A percentile compares a stretch with the other conserved stretches of the same genome.
Conservation (phyloP, 1,140 invertebrate genomes). For the Platyscapa corneri region DNA sequence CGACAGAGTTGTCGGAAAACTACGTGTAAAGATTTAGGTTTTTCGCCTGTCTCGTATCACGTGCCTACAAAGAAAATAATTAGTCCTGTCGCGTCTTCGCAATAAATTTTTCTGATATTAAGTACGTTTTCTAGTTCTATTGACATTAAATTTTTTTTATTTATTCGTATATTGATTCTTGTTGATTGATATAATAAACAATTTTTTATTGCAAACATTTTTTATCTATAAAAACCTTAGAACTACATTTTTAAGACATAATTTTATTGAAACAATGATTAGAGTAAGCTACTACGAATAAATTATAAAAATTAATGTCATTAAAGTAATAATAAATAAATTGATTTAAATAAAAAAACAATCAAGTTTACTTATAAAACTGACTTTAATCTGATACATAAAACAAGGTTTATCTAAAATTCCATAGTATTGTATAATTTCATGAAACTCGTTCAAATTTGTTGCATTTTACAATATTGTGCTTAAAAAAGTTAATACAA, state of each 20-base stretch:
- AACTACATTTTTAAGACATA: background rate
- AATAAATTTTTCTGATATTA: background rate
- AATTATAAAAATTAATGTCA: slow-evolving; percentile 26
- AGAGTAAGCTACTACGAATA: background rate
- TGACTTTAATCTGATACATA: slow-evolving; percentile 8
- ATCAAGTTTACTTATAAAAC: slow-evolving; percentile 8
- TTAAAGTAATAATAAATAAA: background rate
- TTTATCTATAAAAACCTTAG: background rate
- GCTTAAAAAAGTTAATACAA: background rate
- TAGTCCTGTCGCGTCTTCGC: background rate
- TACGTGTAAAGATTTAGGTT: slow-evolving; percentile 44
- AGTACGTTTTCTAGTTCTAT: background rate
- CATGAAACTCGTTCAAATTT: slow-evolving; percentile 1
- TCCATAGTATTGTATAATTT: background rate
- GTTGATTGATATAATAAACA: background rate
- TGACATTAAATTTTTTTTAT: slow-evolving; percentile 12
- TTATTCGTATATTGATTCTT: background rate
- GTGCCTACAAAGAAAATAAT: slow-evolving; percentile 36
- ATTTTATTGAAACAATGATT: background rate
- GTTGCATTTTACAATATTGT: background rate
- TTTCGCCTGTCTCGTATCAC: slow-evolving; percentile 7
- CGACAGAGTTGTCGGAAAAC: slow-evolving; percentile 48
- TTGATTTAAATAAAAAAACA: background rate
- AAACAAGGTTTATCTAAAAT: background rate
- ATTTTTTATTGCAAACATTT: background rate